These are phyloP conservation scores for Montifringilla adamsi DNA, from an alignment of 2,113 vertebrate species.

Conservation along the genomic window DNA sequence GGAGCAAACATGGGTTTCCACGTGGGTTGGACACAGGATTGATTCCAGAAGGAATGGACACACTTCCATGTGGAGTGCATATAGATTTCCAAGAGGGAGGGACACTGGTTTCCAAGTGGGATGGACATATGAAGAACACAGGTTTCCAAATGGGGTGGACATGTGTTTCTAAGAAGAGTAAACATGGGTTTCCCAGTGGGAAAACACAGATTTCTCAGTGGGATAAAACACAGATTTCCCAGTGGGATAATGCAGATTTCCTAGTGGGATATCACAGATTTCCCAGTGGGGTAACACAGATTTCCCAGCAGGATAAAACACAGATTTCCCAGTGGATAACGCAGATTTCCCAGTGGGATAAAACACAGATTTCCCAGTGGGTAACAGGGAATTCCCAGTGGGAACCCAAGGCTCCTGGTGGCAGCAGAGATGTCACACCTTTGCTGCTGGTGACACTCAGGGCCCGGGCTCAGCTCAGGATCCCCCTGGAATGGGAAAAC, in stretches of 20 bases:
- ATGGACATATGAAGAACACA: not conserved
- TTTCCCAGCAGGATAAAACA: not conserved
- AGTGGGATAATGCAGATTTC: not conserved
- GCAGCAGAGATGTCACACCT: not conserved
- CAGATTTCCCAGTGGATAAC: not conserved
- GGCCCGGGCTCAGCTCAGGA: accelerated
- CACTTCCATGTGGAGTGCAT: not conserved
- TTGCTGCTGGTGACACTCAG: accelerated
- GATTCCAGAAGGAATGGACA: not conserved
- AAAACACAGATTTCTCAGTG: too few relatives aligned
- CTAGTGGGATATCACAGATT: not conserved
- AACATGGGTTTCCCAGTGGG: not conserved
- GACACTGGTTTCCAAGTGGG: not conserved
- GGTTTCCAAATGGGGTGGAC: not conserved
- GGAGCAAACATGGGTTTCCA: not conserved
- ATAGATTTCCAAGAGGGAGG: not conserved
- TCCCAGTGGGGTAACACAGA: not conserved
- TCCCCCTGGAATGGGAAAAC: accelerated
- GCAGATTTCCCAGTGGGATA: not conserved
- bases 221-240: not conserved
- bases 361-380: not conserved
- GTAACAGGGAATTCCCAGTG: not conserved
- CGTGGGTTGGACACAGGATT: not conserved
- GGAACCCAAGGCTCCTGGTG: not conserved
- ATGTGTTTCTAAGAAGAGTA: not conserved